Evolutionary conservation across 2,888 invertebrate genomes (phyloP).

Genomic region (Chrysodeixis includens): DNA sequence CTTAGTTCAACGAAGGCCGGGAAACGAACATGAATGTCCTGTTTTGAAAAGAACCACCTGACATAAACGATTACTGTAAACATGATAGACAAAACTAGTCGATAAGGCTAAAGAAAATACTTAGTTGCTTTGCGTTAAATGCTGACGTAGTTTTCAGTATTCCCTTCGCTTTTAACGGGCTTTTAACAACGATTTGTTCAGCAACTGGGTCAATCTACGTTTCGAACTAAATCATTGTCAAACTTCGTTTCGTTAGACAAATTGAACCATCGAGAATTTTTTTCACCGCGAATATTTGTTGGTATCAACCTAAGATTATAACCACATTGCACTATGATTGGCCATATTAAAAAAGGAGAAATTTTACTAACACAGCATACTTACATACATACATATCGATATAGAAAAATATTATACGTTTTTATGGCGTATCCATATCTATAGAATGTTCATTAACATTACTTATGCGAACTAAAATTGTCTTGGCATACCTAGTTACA

Average conservation of each 20-base stretch:
- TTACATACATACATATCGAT: neutral
- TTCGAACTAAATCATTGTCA: neutral
- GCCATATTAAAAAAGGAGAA: neutral
- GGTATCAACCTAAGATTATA: neutral
- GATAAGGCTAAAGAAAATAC: too few relatives aligned
- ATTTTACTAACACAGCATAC: too few relatives aligned
- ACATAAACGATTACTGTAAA: neutral
- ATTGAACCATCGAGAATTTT: too few relatives aligned
- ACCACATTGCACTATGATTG: neutral
- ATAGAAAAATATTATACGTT: neutral
- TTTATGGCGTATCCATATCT: neutral
- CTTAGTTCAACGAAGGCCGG: constrained; percentile 2
- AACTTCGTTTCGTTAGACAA: too few relatives aligned
- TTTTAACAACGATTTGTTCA: too few relatives aligned
- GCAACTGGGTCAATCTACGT: neutral
- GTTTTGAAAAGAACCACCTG: neutral
- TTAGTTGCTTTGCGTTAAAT: too few relatives aligned
- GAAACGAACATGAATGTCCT: neutral
- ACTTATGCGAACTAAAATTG: neutral
- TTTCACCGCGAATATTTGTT: neutral
- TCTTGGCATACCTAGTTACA: neutral
- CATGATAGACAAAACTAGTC: too few relatives aligned
- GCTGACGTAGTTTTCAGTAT: too few relatives aligned
- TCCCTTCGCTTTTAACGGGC: too few relatives aligned
- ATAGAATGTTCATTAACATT: neutral